phyloP scores from a whole-genome alignment of 2,888 invertebrate genomes.

The Aleiodes alternator region DNA sequence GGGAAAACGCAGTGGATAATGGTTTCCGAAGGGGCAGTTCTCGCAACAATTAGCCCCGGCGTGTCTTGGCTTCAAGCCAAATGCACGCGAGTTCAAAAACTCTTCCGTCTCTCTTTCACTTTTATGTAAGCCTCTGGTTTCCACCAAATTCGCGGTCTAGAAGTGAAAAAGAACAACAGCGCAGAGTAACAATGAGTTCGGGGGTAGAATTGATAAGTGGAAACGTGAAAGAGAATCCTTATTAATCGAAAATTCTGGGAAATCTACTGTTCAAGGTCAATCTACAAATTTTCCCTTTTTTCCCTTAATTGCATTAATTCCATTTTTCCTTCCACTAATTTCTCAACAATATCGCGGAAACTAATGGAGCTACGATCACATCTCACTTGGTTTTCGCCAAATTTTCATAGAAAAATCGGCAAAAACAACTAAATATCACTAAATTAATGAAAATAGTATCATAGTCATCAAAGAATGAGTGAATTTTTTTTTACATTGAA shows the following conservation, averaged over 20 bases:
- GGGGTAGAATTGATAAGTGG: background rate
- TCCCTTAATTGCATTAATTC: no score
- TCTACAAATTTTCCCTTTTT: no score
- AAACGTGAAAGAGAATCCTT: background rate
- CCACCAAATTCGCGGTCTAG: conserved; percentile 22
- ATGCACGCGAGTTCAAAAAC: conserved; percentile 56
- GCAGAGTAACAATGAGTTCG: background rate
- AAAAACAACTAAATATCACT: no score
- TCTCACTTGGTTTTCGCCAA: no score
- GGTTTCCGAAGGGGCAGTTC: conserved; percentile 71
- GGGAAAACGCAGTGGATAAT: conserved; percentile 65
- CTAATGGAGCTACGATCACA: no score
- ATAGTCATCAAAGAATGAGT: no score
- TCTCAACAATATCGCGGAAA: no score
- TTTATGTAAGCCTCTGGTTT: background rate
- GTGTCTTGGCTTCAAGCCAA: conserved; percentile 67
- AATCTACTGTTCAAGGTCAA: no score
- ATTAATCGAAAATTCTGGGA: background rate
- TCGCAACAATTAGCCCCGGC: conserved; percentile 70
- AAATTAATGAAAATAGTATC: no score
- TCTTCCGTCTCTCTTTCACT: conserved; percentile 43
- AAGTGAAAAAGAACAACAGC: background rate
- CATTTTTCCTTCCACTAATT: no score
- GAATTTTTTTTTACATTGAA: no score
- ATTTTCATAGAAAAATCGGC: no score